These are phyloP conservation scores for Abrostola triplasia DNA, from an alignment of 2,888 invertebrate genomes.

Conservation along the genomic window DNA sequence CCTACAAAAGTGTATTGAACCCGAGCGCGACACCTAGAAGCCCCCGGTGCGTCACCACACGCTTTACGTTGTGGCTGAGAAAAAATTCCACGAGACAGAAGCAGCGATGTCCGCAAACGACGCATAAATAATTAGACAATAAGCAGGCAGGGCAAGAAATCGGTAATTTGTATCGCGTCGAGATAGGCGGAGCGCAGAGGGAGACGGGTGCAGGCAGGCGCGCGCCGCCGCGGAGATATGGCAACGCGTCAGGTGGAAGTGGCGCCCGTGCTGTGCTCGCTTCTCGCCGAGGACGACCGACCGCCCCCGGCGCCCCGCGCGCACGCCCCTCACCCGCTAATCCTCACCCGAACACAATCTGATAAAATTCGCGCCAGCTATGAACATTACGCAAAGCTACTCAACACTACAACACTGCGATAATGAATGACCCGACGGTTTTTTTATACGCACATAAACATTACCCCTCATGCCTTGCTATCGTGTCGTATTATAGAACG, in stretches of 20 bases:
- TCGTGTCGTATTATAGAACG: slow-evolving; percentile 75
- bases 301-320: slow-evolving; percentile 72
- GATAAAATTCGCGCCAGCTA: slow-evolving; percentile 88
- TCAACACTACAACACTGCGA: slow-evolving; percentile 81
- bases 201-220: slow-evolving; percentile 83
- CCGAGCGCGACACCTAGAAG: slow-evolving; percentile 74
- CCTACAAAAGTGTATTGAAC: slow-evolving; percentile 80
- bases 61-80: slow-evolving; percentile 69
- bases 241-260: slow-evolving; percentile 88
- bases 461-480: slow-evolving; percentile 67
- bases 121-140: slow-evolving; percentile 88
- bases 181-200: slow-evolving; percentile 84
- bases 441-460: slow-evolving; percentile 77
- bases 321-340: slow-evolving; percentile 78
- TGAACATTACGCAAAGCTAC: slow-evolving; percentile 87
- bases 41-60: slow-evolving; percentile 78
- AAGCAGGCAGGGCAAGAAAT: slow-evolving; percentile 86
- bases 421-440: slow-evolving; percentile 84
- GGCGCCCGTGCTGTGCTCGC: slow-evolving; percentile 80
- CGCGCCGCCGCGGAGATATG: slow-evolving; percentile 84
- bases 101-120: slow-evolving; percentile 79
- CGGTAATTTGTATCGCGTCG: slow-evolving; percentile 86
- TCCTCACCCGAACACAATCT: slow-evolving; percentile 86
- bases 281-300: slow-evolving; percentile 77
- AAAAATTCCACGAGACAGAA: slow-evolving; percentile 81